phyloP scores from a whole-genome alignment of 2,888 invertebrate species.

The Coenonympha glycerion region DNA sequence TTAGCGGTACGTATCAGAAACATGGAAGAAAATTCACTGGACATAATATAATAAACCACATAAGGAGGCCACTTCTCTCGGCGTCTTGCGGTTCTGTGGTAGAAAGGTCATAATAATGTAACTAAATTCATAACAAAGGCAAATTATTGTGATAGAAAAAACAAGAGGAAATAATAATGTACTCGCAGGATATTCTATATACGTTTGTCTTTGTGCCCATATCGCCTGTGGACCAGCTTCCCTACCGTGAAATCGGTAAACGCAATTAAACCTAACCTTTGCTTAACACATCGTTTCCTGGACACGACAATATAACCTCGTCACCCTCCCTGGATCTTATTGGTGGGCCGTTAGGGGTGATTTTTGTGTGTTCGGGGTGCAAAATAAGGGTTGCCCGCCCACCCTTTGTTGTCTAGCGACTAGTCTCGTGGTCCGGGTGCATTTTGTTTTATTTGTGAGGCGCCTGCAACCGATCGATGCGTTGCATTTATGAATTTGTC shows the following conservation, averaged over 20 bases:
- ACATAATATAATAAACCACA: no score
- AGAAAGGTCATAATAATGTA: no score
- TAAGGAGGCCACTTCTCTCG: no score
- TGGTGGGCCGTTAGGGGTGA: conserved; percentile 22
- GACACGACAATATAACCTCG: conserved; percentile 18
- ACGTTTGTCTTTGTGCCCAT: conserved; percentile 3
- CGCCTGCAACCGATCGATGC: conserved; percentile 38
- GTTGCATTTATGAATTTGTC: conserved; percentile 38
- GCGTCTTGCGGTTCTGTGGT: no score
- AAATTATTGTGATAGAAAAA: no score
- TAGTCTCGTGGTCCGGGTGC: conserved; percentile 56
- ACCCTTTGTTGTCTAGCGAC: conserved; percentile 71
- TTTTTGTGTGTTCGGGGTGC: conserved; percentile 27
- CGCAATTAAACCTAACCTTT: conserved; percentile 66
- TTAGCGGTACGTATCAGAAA: no score
- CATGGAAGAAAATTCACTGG: no score
- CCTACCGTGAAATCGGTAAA: conserved; percentile 63
- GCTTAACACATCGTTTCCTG: conserved; percentile 67
- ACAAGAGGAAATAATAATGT: not conserved
- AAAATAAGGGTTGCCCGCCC: conserved; percentile 42
- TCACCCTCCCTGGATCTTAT: conserved; percentile 29
- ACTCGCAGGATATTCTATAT: not conserved
- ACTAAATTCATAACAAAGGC: no score
- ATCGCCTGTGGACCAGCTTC: conserved; percentile 28
- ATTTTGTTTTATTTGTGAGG: conserved; percentile 68